A percentile compares a stretch with the other conserved stretches of the same genome.
These are phyloP conservation scores for Galerucella calmariensis DNA, from an alignment of 2,888 invertebrate genomes.

Conservation along the genomic window DNA sequence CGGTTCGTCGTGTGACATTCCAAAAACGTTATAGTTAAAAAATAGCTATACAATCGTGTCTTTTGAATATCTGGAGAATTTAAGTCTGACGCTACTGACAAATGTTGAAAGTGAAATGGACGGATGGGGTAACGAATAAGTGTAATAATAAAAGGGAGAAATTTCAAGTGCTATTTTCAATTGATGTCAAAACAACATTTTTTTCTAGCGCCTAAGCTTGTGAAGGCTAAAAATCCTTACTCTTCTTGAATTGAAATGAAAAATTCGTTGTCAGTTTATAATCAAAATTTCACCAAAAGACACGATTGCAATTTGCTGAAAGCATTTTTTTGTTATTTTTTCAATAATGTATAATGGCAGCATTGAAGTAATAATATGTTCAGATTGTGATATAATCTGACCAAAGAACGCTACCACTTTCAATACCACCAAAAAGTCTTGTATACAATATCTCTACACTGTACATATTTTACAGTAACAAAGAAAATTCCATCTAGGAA, in stretches of 20 bases:
- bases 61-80: too few species aligned
- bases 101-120: too few species aligned
- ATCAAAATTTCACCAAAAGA: neutral
- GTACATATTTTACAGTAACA: constrained; percentile 20
- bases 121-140: too few species aligned
- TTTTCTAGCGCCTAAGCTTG: too few species aligned
- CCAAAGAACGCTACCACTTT: neutral
- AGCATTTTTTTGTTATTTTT: neutral
- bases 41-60: too few species aligned
- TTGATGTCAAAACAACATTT: too few species aligned
- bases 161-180: too few species aligned
- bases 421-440: neutral
- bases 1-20: neutral
- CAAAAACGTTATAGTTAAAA: neutral
- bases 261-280: too few species aligned
- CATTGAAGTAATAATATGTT: neutral
- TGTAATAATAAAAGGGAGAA: too few species aligned
- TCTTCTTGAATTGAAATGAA: too few species aligned
- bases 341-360: neutral
- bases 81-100: too few species aligned
- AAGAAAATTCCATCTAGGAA: constrained; percentile 6
- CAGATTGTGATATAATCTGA: neutral
- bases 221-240: too few species aligned
- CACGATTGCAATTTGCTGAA: constrained; percentile 2
- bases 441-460: constrained; percentile 7